Base-by-base conservation (phyloP, 2,797 vertebrate species). In the Scleropages formosus region DNA sequence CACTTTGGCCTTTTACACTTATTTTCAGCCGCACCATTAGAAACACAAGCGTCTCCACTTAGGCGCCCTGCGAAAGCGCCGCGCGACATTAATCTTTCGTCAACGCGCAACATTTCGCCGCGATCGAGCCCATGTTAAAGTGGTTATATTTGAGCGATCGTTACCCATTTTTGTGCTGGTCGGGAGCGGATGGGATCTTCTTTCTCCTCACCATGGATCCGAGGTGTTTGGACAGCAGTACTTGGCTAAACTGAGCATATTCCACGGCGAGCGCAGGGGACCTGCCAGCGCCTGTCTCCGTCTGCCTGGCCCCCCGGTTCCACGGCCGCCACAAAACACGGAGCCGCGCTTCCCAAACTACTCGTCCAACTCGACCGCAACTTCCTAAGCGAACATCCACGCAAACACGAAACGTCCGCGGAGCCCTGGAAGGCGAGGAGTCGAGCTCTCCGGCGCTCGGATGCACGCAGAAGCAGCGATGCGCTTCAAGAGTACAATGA, bases 141-240 rank as follows among this genome's bases (percentile, higher is more conserved):
- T 92, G 90, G 75, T 87, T 84, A 75, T 85, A 89, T 87, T 61
- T 82, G 74, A 64, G 77, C 66, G 27, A 77, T 83, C 79, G 88
- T 89, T 92, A 93, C 91, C 94, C 90, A 84, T 93, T 88, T 82
- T 89, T 92, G 79, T 88, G 89, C 83, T 94, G 93, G 88, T 89
- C 91, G 79, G 86, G 87, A 79, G 90, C 90, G 16, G 87, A 81
- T 77, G 90, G 87, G 84, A 86, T 93, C 92, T 89, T 93, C 92
- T 87, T 94, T 87, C 93, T 93, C 91, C 94, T 96, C 94, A 96
- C 95, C 95, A 93, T 94, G 92, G 91, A 86, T 92, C 92, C 91
- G 90, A 85, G 82, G 85, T 83, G 87, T 83, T 88, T 85, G 77
- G 84, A 81, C 79, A 87, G 78, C 85, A 86, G 84, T 84, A 81